Evolutionary conservation across 2,797 vertebrate genomes (phyloP), one percentile per base, ranked within the genome.

Genomic region (Nannoperca australis): DNA sequence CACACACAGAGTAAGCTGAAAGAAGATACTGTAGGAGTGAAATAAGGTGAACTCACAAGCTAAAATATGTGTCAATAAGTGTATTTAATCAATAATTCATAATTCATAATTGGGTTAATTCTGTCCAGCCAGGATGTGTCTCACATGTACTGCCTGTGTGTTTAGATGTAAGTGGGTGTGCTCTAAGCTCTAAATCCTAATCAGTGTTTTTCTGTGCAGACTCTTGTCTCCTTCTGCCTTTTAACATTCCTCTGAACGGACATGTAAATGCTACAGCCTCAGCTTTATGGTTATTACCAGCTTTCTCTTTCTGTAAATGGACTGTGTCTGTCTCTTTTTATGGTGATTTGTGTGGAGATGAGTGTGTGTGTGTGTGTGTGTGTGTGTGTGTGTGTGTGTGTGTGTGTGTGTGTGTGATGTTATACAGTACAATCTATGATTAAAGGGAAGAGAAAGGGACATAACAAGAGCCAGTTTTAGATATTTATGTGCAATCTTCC

Each of bases 221-320:
- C 63, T 55, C n/a, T 69, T 12, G 44, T 76, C 85, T 87, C 79
- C 79, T 79, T 66, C 61, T 56, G 68, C 61, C 76, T 86, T 82
- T 88, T 84, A 85, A 78, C 73, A 85, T 93, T 89, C 90, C 81
- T 87, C 62, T 36, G 32, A 78, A 73, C 58, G 78, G 71, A 61
- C 64, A 68, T 42, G 34, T 81, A 74, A 90, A 72, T 47, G 49
- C 67, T 67, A 27, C 73, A 66, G 3, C 54, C 34, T 70, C 14
- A 12, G 17, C 45, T 83, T 87, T 40, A 74, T 17, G 54, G 14
- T 78, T 53, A 65, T 87, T 66, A 73, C 54, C 47, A 50, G 49
- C 73, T 49, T 54, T 69, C 15, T 60, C 27, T 76, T 54, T 83
- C 62, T 76, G 40, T 66, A 27, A 58, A 47, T 62, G 15, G 24